Base-by-base conservation (phyloP, 2,888 invertebrate genomes). In the Melikaiella ostensackeni region DNA sequence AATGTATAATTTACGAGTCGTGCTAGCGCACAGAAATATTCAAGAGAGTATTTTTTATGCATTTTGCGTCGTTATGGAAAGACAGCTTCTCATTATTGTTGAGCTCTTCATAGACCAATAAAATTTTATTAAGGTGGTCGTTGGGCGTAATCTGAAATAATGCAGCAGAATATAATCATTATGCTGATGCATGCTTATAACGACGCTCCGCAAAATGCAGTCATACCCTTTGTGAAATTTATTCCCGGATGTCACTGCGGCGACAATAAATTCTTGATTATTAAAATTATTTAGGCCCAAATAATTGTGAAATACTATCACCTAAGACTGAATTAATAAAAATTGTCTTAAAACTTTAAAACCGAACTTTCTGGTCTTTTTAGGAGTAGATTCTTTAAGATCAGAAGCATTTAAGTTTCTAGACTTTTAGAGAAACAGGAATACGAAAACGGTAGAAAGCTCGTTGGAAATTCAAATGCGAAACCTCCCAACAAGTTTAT, bases 401-500 rank as follows among this genome's bases (percentile, higher is more conserved):
- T 19, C 7, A n/a, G 19, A 33, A 61, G 33, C 6, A 61, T 33
- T 61, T n/a, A 61, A 19, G 33, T 33, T 62, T 62, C 62, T 33
- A 62, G 19, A 27, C n/a, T 30, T 8, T n/a, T 27, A 33, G 33
- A 30, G 66, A 79, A 75, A 66, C 21, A 64, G 66, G 64, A 38
- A 57, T 57, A 74, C 27, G 42, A 63, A 61, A 73, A 13, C 33
- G 66, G 50, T 33, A 55, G 62, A 64, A 59, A 64, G 38, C 66
- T 74, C 77, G 73, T 62, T 35, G 38, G 38, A 63, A 63, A 63
- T 63, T 63, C 63, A 35, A 63, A 63, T 63, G 35, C 35, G 35
- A 63, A 38, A 63, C 21, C 63, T 63, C 38, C 63, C 63, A 63
- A 63, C 35, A 35, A 63, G 63, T 35, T 63, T 63, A 63, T 35